Percentiles rank a stretch among this genome's conserved stretches.
Conservation (phyloP, 2,797 vertebrate species). For the Aselliscus stoliczkanus region DNA sequence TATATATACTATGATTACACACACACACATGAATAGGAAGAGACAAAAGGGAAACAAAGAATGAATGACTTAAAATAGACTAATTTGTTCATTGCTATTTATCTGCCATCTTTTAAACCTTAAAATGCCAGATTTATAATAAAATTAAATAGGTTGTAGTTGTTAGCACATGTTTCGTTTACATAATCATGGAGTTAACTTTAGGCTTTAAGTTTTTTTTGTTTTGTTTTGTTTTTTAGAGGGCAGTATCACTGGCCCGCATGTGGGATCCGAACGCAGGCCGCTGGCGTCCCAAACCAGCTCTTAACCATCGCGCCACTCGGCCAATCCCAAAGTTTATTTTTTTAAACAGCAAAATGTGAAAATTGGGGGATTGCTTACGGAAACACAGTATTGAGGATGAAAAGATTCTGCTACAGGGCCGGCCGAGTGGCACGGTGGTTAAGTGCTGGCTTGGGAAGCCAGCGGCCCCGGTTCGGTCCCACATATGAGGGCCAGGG, state of each 20-base stretch:
- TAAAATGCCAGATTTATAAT: background rate
- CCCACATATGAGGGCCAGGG: too few species aligned
- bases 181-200: background rate
- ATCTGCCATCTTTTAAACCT: background rate
- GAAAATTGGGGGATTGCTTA: background rate
- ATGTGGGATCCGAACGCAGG: too few species aligned
- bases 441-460: too few species aligned
- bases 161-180: background rate
- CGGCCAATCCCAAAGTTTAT: too few species aligned
- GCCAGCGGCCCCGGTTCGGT: too few species aligned
- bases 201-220: background rate
- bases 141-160: background rate
- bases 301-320: too few species aligned
- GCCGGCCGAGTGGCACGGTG: too few species aligned
- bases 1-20: background rate
- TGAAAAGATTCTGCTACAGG: conserved; percentile 10
- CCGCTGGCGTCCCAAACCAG: too few species aligned
- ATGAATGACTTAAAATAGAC: background rate
- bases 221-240: too few species aligned
- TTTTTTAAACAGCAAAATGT: background rate
- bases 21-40: background rate
- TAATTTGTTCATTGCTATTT: background rate
- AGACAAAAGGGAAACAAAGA: background rate
- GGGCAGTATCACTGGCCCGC: too few species aligned
- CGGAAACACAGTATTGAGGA: background rate